Conservation (phyloP, 2,113 vertebrate species). For the Himantopus leucocephalus region DNA sequence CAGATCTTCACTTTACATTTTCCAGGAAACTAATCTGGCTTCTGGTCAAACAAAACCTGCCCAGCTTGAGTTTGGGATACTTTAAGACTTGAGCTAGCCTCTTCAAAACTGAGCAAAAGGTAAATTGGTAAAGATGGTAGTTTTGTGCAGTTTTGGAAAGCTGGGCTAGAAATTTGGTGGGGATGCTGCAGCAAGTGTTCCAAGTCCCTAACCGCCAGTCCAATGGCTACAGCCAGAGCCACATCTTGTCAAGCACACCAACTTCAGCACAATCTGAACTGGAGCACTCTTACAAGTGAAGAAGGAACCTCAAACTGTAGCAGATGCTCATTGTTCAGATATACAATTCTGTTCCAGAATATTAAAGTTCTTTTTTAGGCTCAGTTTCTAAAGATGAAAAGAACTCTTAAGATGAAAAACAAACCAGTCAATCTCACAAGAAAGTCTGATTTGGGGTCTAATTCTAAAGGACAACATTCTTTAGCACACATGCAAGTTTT, state of each 20-base stretch:
- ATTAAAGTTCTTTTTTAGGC: neutral
- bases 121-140: neutral
- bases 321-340: slow-evolving; percentile 10
- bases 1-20: neutral
- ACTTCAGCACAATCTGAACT: neutral
- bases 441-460: neutral
- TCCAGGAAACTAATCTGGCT: neutral
- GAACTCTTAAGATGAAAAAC: neutral
- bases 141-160: neutral
- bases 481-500: slow-evolving; percentile 43
- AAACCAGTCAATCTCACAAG: neutral
- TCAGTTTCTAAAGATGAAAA: slow-evolving; percentile 11
- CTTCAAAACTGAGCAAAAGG: neutral
- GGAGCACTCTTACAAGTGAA: neutral
- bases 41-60: neutral
- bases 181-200: neutral
- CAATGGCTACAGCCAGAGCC: neutral
- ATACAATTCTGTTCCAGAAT: neutral
- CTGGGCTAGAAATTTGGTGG: neutral
- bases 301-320: neutral
- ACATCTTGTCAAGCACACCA: neutral
- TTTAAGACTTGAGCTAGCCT: neutral
- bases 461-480: slow-evolving; percentile 8
- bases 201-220: neutral
- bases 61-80: neutral